Base-by-base conservation (phyloP, 2,888 invertebrate species). In the Ormia ochracea region DNA sequence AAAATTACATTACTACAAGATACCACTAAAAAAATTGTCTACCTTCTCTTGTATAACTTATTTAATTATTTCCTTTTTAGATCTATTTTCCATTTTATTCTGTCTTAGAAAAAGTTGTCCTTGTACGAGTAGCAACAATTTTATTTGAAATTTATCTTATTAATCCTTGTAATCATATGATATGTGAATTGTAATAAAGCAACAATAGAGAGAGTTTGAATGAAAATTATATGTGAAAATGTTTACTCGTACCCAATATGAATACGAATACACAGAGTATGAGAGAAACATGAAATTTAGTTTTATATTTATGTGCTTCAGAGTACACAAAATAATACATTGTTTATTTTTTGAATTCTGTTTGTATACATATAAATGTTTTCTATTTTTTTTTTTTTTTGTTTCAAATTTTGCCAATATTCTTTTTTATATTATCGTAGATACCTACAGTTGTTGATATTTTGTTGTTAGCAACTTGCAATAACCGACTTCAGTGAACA, bases 401-500 rank as follows among this genome's bases (percentile, higher is more conserved):
- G 7, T 14, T 38, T 45, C 48, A 31, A 61, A 36, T 70, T 38
- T 59, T 72, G 54, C 14, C 65, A 75, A 70, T 65, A 70, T 66
- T 61, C 52, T 45, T 21, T 12, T 36, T 21, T 58, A 43, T 48
- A 26, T 19, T 50, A 3, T 17, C 33, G 33, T 14, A 14, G 4
- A 58, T 1, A 41, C 5, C 4, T 19, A 28, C 38, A 50, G 61
- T 45, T 74, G 38, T 54, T 65, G 70, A 75, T 50, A 19, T 41
- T 56, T 50, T 74, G 38, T 54, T 80, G 59, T 75, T 72, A 61
- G 61, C 75, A 54, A 72, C 59, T 52, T 65, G 70, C 75, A 66
- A 63, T 56, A 69, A 76, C 56, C 56, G 17, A 41, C 63, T 77
- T 66, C n/a, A 65, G n/a, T 17, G 45, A 58, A 59, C 19, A 23